Base-by-base conservation (phyloP, 2,797 vertebrate genomes). In the Cichlasoma orientale region DNA sequence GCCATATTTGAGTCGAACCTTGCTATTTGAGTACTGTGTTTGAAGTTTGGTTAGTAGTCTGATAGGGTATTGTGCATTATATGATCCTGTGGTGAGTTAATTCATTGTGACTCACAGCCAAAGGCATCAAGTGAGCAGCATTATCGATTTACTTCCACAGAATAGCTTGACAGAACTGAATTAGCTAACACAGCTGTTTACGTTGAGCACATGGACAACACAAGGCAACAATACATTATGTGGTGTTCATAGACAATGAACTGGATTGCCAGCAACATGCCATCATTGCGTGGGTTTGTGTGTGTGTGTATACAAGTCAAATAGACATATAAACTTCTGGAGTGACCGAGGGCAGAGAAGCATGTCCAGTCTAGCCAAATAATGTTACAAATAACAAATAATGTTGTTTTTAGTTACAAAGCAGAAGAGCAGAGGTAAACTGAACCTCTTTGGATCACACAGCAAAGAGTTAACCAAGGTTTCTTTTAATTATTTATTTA, bases 251-350 rank as follows among this genome's bases (percentile, higher is more conserved):
- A 75, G 72, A 74, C 79, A 84, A 54, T 82, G 63, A 80, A 90
- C 78, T 90, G 78, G 79, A 88, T 84, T 75, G 85, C 58, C 36
- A 82, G 79, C 63, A 58, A 81, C 63, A 85, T 66, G 87, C 82
- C 71, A 83, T 92, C 87, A 86, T 89, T 47, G 23, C 23, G 10
- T 66, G 23, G 47, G 38, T 47, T 66, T 47, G 38, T 44, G 61
- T 44, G 74, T 68, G 27, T 27, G 27, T 27, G n/a, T n/a, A 41
- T 55, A 14, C 25, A 38, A 47, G 79, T 44, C 61, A 66, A 66
- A 47, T 27, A 66, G 38, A 50, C 41, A n/a, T 21, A 66, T 18
- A 36, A 52, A 82, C 54, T 47, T 47, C 56, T 74, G 47, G 7
- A 86, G 63, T 71, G 69, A 76, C 47, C 14, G 8, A 70, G 23